These are phyloP conservation scores for Griposia aprilina DNA, from an alignment of 2,888 invertebrate genomes.

Conservation along the genomic window DNA sequence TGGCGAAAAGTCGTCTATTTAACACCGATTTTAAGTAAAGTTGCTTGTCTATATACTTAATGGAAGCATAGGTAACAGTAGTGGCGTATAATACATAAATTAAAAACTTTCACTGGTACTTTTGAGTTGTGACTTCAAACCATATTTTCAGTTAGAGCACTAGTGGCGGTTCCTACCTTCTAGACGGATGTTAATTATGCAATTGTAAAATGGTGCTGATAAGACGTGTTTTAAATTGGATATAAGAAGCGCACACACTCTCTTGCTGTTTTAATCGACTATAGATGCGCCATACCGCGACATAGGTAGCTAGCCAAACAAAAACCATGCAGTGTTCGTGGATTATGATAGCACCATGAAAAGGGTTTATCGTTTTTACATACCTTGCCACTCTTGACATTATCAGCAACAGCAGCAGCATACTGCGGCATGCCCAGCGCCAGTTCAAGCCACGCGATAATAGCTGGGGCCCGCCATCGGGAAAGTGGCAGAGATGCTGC, in stretches of 20 bases:
- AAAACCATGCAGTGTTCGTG: constrained; percentile 23
- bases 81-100: background rate
- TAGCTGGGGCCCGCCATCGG: constrained; percentile 97
- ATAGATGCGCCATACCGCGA: too few species aligned
- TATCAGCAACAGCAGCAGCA: constrained; percentile 96
- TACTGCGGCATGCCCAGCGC: constrained; percentile 98
- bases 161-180: too few species aligned
- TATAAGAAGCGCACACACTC: too few species aligned
- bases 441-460: constrained; percentile 98
- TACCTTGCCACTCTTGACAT: constrained; percentile 98
- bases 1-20: background rate
- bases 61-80: background rate
- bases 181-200: too few species aligned
- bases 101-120: background rate
- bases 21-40: background rate
- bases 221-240: too few species aligned
- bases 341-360: too few species aligned
- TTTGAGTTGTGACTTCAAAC: background rate
- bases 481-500: constrained; percentile 96
- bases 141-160: too few species aligned
- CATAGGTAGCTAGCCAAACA: background rate
- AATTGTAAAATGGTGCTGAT: too few species aligned
- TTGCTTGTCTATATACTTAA: background rate
- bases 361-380: constrained; percentile 4
- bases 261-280: too few species aligned